A percentile compares a stretch with the other conserved stretches of the same genome.
Evolutionary conservation across 1,140 invertebrate species (phyloP).

Genomic region (Sinella curviseta): DNA sequence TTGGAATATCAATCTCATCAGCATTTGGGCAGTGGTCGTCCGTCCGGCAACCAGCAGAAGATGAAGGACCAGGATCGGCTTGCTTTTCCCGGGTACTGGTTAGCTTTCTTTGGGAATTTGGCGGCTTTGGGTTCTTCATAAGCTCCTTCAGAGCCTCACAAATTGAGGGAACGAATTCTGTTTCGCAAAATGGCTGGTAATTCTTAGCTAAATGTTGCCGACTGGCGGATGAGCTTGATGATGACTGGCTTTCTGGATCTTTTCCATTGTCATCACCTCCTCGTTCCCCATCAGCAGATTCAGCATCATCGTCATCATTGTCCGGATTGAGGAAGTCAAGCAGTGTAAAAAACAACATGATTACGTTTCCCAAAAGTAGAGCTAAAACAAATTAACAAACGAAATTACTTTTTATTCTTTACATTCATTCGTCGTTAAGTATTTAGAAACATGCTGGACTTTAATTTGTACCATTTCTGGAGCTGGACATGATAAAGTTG

Average conservation of each 20-base stretch:
- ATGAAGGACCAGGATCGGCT: neutral
- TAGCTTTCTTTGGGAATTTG: neutral
- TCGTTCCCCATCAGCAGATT: neutral
- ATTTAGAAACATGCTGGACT: neutral
- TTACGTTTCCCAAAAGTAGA: slow-evolving; percentile 37
- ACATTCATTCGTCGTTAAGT: neutral
- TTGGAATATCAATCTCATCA: slow-evolving; percentile 28
- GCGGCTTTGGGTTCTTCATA: slow-evolving; percentile 33
- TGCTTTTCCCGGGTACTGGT: slow-evolving; percentile 3
- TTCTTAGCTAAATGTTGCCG: neutral
- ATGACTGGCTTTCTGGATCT: neutral
- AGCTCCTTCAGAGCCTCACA: slow-evolving; percentile 44
- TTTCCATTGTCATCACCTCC: neutral
- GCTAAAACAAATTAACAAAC: slow-evolving; percentile 16
- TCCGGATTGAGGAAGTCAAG: slow-evolving; percentile 36
- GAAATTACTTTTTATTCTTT: neutral
- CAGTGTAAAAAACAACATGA: slow-evolving; percentile 30
- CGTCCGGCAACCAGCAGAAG: neutral
- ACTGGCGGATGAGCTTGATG: neutral
- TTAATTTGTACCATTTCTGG: slow-evolving; percentile 26
- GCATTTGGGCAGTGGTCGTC: slow-evolving; percentile 16
- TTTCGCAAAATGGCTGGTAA: slow-evolving; percentile 29
- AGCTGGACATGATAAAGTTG: slow-evolving; percentile 40
- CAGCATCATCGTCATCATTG: neutral
- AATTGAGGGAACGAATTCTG: slow-evolving; percentile 37